Base-by-base conservation (phyloP, 2,797 vertebrate genomes). In the Denticeps clupeoides region DNA sequence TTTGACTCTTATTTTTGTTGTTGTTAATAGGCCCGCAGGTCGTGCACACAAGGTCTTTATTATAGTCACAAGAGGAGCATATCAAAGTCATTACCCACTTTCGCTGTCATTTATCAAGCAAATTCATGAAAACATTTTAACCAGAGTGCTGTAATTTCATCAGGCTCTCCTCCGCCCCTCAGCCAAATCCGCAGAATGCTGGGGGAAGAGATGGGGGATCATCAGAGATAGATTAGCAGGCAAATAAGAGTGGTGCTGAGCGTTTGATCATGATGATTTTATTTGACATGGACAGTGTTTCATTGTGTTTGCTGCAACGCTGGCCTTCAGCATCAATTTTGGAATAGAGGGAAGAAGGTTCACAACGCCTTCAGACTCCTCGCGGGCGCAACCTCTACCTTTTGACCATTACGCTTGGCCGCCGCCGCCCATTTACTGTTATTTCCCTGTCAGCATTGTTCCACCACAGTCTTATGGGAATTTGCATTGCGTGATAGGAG, bases 31-130 rank as follows among this genome's bases (percentile, higher is more conserved):
- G 45, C 40, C 49, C 51, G 63, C 51, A 37, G 37, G 55, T 61
- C 57, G 51, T 54, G 41, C 38, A 71, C 75, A 74, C 68, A 71
- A 60, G 67, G 69, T 80, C 60, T 55, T 58, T 50, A 65, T 67
- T 80, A 81, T 68, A 71, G 74, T 77, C 80, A 82, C 71, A 76
- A 82, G 71, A 76, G 56, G 64, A 66, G 68, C 71, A 69, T 68
- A 67, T 75, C 69, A 67, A 68, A 78, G 64, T 60, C 56, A 79
- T 78, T 74, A 76, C 62, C 62, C 56, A 67, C 43, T 56, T 76
- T 74, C 71, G 37, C 55, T 60, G 49, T 62, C 59, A 66, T 74
- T 65, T 78, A 71, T 75, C 58, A 51, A 62, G 56, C 48, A 48
- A 62, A 62, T 48, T 23, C 24, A 21, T 23, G 22, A 51, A 57